phyloP scores from a whole-genome alignment of 2,113 vertebrate species.

The Alligator mississippiensis region DNA sequence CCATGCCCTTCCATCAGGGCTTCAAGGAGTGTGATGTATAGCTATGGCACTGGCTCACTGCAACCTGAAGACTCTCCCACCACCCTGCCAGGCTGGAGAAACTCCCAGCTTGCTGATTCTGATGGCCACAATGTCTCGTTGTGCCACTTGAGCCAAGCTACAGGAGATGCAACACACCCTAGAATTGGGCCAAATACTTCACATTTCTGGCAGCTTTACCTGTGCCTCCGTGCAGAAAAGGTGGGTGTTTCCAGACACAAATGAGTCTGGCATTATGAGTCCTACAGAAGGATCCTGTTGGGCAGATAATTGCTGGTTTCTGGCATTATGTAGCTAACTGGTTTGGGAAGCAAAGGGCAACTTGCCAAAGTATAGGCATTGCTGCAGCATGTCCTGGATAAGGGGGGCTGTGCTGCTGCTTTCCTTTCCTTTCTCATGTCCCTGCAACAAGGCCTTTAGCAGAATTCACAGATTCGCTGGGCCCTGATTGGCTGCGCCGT shows the following conservation, averaged over 20 bases:
- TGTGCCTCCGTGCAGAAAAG: background rate
- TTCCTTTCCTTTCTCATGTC: too few relatives aligned
- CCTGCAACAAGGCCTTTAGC: too few relatives aligned
- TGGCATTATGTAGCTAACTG: background rate
- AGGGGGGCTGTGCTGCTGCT: background rate
- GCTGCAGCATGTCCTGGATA: background rate
- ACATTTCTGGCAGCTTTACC: background rate
- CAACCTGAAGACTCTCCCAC: background rate
- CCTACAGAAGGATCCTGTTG: constrained; percentile 16
- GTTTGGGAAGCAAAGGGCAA: background rate
- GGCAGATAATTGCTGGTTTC: constrained; percentile 24
- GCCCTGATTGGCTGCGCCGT: too few relatives aligned
- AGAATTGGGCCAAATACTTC: background rate
- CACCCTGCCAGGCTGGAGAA: background rate
- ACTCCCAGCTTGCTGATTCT: background rate
- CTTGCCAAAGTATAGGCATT: background rate
- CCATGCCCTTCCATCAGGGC: background rate
- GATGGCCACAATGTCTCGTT: background rate
- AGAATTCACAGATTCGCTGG: too few relatives aligned
- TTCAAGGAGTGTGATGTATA: background rate
- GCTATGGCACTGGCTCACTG: background rate
- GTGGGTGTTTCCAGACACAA: background rate
- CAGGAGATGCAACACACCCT: background rate
- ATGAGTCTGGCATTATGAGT: rapidly evolving
- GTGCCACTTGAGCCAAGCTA: background rate